Evolutionary conservation across 1,140 invertebrate species (phyloP).

Genomic region (Drosophila micromelanica): DNA sequence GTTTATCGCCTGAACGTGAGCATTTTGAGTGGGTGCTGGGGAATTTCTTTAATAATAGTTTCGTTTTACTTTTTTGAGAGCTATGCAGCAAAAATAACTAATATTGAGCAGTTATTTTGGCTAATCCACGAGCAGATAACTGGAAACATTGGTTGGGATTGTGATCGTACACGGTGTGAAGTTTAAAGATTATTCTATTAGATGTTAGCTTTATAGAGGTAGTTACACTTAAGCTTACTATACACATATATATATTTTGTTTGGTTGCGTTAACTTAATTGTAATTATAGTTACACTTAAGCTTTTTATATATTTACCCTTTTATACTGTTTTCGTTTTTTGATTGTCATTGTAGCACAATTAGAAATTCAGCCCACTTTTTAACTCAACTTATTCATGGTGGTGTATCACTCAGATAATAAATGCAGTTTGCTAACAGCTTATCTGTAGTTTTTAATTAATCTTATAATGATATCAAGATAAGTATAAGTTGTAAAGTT

Average conservation of each 20-base stretch:
- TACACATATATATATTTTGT: background rate
- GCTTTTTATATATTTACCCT: too few species aligned
- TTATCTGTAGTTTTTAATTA: background rate
- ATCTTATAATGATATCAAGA: background rate
- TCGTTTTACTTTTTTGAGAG: background rate
- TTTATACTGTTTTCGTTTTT: background rate
- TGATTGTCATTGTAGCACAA: background rate
- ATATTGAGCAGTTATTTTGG: background rate
- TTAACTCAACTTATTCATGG: too few species aligned
- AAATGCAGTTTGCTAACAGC: too few species aligned
- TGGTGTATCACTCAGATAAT: too few species aligned
- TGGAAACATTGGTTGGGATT: background rate
- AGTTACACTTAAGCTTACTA: background rate
- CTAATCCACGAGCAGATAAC: background rate
- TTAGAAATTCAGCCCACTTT: too few species aligned
- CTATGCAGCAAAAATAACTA: slow-evolving; percentile 1
- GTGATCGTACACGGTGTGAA: background rate
- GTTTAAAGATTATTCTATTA: background rate
- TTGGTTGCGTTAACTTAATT: background rate
- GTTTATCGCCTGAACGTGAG: slow-evolving; percentile 26
- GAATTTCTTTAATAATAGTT: slow-evolving; percentile 9
- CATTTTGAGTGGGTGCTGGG: slow-evolving; percentile 23
- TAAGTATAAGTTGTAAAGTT: background rate
- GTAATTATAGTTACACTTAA: background rate
- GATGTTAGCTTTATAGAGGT: background rate